phyloP scores from a whole-genome alignment of 2,888 invertebrate species.

The Ornithoptera alexandrae region DNA sequence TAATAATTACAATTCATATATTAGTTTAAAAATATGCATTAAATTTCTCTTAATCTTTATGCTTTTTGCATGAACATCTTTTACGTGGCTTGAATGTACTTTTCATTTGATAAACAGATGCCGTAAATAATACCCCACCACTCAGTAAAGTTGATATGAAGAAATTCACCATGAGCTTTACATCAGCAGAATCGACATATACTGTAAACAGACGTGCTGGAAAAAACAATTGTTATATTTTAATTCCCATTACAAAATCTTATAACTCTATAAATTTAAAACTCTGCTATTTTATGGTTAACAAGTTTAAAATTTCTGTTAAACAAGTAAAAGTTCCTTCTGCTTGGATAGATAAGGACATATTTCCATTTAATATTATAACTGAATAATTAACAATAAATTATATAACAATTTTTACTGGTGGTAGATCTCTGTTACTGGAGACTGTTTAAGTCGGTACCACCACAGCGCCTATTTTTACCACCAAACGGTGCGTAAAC shows the following conservation, averaged over 20 bases:
- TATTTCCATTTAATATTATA: no score
- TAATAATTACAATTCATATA: background rate
- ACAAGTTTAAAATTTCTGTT: no score
- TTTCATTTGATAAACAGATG: constrained; percentile 81
- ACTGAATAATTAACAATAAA: no score
- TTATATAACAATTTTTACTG: no score
- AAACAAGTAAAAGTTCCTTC: no score
- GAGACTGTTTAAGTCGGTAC: no score
- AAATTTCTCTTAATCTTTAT: constrained; percentile 7
- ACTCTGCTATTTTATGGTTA: background rate
- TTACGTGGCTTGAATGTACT: background rate
- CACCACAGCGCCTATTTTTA: no score
- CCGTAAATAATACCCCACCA: constrained; percentile 84
- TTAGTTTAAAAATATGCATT: background rate
- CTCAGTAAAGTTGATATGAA: constrained; percentile 85
- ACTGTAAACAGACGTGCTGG: constrained; percentile 90
- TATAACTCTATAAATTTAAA: background rate
- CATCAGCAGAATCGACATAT: constrained; percentile 87
- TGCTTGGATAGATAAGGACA: no score
- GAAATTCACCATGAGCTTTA: constrained; percentile 86
- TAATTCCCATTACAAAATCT: background rate
- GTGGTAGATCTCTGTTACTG: no score
- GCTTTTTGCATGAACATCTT: background rate
- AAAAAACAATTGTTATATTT: constrained; percentile 41
- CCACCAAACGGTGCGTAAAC: no score